A percentile compares a stretch with the other conserved stretches of the same genome.
Evolutionary conservation across 2,113 vertebrate species (phyloP).

Genomic region (Edolisoma coerulescens): DNA sequence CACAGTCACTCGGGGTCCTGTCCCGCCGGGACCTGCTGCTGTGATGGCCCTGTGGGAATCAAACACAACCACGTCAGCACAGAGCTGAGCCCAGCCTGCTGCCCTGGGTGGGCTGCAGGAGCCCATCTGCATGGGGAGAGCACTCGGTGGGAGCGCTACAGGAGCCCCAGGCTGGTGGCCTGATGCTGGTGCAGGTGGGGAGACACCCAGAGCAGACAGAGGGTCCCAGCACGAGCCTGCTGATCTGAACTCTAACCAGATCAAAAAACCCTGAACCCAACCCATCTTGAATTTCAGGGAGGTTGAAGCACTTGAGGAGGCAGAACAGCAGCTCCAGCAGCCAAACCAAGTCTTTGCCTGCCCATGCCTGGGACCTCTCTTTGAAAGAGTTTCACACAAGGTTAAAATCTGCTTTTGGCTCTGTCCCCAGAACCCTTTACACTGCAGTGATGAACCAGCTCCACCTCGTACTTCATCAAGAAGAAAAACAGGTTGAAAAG

Average conservation of each 20-base stretch:
- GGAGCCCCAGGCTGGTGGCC: not conserved
- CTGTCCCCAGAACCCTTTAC: not conserved
- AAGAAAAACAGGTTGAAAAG: not conserved
- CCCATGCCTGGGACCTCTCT: not conserved
- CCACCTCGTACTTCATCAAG: not conserved
- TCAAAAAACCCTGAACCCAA: not conserved
- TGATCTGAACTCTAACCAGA: not conserved
- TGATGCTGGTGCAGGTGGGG: not conserved
- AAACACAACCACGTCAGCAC: not conserved
- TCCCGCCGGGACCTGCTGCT: not conserved
- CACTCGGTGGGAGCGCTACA: not conserved
- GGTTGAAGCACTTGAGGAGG: not conserved
- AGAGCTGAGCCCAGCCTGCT: not conserved
- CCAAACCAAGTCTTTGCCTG: not conserved
- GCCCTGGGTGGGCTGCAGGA: not conserved
- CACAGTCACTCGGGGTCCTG: not conserved
- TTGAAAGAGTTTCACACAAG: not conserved
- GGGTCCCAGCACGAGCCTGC: not conserved
- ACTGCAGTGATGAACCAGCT: not conserved
- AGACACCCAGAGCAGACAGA: not conserved
- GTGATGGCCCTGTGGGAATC: constrained; percentile 15
- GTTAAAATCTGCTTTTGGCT: not conserved
- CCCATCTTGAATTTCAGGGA: not conserved
- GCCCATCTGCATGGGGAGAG: accelerated
- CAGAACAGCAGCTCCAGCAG: not conserved